These are phyloP conservation scores for Tachypleus tridentatus DNA, from an alignment of 1,140 invertebrate genomes.

Conservation along the genomic window DNA sequence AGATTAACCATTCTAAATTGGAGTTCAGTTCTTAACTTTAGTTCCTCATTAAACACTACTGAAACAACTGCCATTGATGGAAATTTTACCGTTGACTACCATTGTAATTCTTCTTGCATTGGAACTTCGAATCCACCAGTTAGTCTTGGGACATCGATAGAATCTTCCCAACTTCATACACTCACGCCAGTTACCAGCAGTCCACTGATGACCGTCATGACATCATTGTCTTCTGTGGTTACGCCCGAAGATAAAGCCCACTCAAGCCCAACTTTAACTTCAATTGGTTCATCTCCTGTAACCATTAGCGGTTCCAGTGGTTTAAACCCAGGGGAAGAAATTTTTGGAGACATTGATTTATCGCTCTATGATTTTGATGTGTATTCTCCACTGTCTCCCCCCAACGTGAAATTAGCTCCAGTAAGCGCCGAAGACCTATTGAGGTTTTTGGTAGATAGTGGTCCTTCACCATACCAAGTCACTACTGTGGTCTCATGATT, in stretches of 20 bases:
- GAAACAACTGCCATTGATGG: not conserved
- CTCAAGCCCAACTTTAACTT: conserved; percentile 9
- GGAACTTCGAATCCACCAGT: not conserved
- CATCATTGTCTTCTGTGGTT: not conserved
- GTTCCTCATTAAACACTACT: conserved; percentile 49
- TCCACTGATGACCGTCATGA: not conserved
- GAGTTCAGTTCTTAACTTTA: conserved; percentile 76
- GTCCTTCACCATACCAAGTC: no score
- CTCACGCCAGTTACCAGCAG: conserved; percentile 16
- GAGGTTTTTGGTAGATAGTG: conserved; percentile 28
- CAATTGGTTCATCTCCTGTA: conserved; percentile 7
- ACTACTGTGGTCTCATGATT: no score
- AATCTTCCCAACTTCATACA: conserved; percentile 12
- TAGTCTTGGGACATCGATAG: conserved; percentile 11
- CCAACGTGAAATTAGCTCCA: conserved; percentile 48
- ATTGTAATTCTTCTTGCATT: not conserved
- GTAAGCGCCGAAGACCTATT: conserved; percentile 54
- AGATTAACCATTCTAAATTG: conserved; percentile 57
- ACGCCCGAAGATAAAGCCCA: not conserved
- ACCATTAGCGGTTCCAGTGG: not conserved
- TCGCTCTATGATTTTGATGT: conserved; percentile 33
- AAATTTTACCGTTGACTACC: not conserved
- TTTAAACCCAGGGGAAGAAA: conserved; percentile 27
- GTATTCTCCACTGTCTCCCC: conserved; percentile 37
- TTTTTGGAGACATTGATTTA: conserved; percentile 32